Evolutionary conservation across 2,797 vertebrate species (phyloP).

Genomic region (Denticeps clupeoides): DNA sequence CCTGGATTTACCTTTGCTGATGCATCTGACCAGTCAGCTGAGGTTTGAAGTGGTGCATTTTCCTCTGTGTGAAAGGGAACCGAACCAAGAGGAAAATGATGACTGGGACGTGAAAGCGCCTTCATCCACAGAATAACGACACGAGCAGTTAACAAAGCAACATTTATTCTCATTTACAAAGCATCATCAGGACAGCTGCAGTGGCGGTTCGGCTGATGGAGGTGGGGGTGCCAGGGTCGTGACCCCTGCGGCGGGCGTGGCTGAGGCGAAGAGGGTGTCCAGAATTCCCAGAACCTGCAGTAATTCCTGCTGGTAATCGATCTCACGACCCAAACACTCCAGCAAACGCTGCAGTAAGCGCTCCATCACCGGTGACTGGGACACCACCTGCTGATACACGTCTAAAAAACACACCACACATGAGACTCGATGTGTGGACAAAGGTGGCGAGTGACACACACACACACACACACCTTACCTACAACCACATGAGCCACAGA

Average conservation of each 20-base stretch:
- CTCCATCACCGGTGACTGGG: slow-evolving; percentile 77
- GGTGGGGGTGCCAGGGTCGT: slow-evolving; percentile 48
- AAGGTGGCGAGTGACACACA: not conserved
- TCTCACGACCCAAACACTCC: slow-evolving; percentile 75
- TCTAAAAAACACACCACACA: slow-evolving; percentile 45
- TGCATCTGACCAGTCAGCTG: no score
- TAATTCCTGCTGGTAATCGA: slow-evolving; percentile 80
- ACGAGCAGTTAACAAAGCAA: no score
- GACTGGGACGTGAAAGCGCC: no score
- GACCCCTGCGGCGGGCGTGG: slow-evolving; percentile 59
- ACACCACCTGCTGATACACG: slow-evolving; percentile 75
- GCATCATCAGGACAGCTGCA: no score
- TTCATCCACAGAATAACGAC: no score
- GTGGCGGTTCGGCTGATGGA: slow-evolving; percentile 47
- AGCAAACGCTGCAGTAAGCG: slow-evolving; percentile 77
- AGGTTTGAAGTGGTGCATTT: no score
- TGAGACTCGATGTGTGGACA: no score
- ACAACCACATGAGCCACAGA: slow-evolving; percentile 76
- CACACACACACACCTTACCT: slow-evolving; percentile 48
- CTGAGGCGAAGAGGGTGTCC: slow-evolving; percentile 85
- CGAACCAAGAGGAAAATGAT: no score
- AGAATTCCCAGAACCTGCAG: slow-evolving; percentile 91
- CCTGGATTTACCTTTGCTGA: no score
- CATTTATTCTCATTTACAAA: no score
- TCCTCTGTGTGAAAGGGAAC: no score